Percentiles rank a stretch among this genome's conserved stretches.
Conservation (phyloP, 2,113 vertebrate genomes). For the Neofelis nebulosa region DNA sequence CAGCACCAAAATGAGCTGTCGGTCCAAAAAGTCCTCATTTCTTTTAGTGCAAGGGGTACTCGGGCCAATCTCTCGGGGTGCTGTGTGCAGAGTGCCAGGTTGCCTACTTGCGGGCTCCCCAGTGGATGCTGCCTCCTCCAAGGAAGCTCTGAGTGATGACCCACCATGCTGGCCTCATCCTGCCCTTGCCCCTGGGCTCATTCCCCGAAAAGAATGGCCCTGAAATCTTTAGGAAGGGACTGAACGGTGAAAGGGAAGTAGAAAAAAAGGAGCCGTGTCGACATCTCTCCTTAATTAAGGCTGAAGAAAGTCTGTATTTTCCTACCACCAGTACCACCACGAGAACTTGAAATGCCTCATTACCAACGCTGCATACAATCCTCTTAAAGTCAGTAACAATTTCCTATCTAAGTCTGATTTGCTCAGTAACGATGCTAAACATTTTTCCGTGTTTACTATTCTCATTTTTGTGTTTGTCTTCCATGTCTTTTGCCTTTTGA, state of each 20-base stretch:
- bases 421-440: not conserved
- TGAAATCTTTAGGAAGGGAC: not conserved
- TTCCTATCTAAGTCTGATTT: not conserved
- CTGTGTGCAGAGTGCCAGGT: not conserved
- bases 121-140: not conserved
- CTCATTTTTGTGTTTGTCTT: not conserved
- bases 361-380: not conserved
- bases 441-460: not conserved
- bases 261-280: not conserved
- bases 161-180: not conserved
- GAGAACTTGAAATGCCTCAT: not conserved
- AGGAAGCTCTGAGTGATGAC: not conserved
- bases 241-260: not conserved
- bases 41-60: not conserved
- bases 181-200: not conserved
- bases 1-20: not conserved
- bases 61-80: not conserved
- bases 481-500: not conserved
- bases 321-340: not conserved
- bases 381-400: not conserved
- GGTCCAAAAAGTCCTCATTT: not conserved
- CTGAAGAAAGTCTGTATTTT: not conserved
- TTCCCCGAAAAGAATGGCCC: not conserved
- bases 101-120: not conserved
- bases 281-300: not conserved